Base-by-base conservation (phyloP, 2,113 vertebrate species). In the Mesembrinibis cayennensis region DNA sequence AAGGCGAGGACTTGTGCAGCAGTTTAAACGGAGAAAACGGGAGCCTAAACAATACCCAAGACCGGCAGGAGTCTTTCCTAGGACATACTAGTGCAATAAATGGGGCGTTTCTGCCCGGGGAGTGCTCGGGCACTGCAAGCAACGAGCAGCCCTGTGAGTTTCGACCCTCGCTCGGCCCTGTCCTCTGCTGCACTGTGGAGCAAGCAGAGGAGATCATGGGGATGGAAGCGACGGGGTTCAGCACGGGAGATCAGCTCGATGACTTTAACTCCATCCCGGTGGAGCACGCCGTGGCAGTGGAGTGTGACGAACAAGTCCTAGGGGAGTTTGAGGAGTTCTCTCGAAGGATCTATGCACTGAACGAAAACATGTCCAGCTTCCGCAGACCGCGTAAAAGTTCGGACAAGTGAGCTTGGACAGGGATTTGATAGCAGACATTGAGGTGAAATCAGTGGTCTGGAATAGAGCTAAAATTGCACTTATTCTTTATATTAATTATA, bases 311-410 rank as follows among this genome's bases (percentile, higher is more conserved):
- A 26, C 99, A 99, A 96, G 99, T 99, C 45, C 98, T 99, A 63
- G 99, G 99, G 3, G 99, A 99, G 92, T 99, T 99, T 11, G 99
- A 99, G 94, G 99, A 99, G 98, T 99, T 99, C 98, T 99, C 99
- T 30, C 98, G 99, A 36, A 99, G 99, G 97, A 99, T 99, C 98
- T 99, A 99, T 72, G 99, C 99, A 94, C 99, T 99, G 87, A 99
- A 98, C 1, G 99, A 99, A 94, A 99, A 99, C 66, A 97, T 99
- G 95, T 99, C 99, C 95, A 99, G 99, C 97, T 99, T 99, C 97
- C 99, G 99, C 56, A 96, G 99, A 27, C 99, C 99, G 0, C 99
- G 99, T 66, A 99, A 99, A 95, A 99, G 99, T 91, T 99, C 99
- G 0, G 99, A 99, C 50, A 99, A 99, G 97, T 99, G 98, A 99